Conservation (phyloP, 2,113 vertebrate species). For the Craseonycteris thonglongyai region DNA sequence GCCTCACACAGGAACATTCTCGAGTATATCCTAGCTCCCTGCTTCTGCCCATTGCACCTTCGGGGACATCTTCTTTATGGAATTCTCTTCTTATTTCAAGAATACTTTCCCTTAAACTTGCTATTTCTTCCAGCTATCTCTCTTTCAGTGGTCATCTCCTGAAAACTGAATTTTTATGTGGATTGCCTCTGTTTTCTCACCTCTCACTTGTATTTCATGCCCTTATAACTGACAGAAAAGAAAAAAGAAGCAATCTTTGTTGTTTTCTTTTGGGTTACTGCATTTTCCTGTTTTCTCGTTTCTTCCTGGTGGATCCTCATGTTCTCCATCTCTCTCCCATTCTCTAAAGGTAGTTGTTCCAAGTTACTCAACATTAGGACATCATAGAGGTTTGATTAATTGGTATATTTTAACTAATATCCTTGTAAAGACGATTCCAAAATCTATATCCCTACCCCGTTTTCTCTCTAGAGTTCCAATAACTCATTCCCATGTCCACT, state of each 20-base stretch:
- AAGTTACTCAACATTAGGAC: neutral
- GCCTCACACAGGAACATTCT: neutral
- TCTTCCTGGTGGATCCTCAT: neutral
- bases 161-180: neutral
- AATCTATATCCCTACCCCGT: neutral
- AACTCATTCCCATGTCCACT: neutral
- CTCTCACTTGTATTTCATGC: neutral
- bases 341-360: neutral
- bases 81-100: neutral
- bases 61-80: neutral
- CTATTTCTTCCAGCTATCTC: neutral
- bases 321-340: neutral
- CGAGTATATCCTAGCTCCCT: neutral
- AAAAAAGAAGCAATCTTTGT: neutral
- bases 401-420: neutral
- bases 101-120: neutral
- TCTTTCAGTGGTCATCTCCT: neutral
- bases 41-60: neutral
- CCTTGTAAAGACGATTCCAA: neutral
- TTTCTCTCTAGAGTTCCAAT: neutral
- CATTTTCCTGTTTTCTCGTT: neutral
- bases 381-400: neutral
- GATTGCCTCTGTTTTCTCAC: neutral
- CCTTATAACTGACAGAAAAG: neutral
- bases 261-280: neutral